Evolutionary conservation across 2,797 vertebrate species (phyloP).

Genomic region (Lithobates pipiens): DNA sequence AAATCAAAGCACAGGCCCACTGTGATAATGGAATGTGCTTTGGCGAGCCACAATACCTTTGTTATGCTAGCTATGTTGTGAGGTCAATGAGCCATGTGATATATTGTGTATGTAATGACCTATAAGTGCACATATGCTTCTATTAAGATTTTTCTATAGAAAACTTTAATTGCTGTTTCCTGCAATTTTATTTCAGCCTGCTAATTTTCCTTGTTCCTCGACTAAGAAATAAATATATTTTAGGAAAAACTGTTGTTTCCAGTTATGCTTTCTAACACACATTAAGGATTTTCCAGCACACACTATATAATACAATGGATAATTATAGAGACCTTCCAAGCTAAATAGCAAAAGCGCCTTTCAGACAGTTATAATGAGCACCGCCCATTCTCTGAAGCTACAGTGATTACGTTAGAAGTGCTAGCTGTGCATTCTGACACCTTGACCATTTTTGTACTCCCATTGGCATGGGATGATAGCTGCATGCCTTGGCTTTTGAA

Average conservation of each 20-base stretch:
- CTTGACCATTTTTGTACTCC: neutral
- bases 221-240: neutral
- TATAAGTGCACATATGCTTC: neutral
- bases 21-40: constrained; percentile 50
- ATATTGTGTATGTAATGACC: constrained; percentile 41
- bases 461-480: neutral
- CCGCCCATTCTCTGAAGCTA: no score
- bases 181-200: constrained; percentile 9
- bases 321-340: neutral
- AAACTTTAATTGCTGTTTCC: constrained; percentile 22
- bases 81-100: constrained; percentile 48
- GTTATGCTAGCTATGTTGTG: constrained; percentile 3
- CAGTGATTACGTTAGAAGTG: neutral
- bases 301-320: neutral
- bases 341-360: neutral
- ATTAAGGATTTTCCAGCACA: neutral
- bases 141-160: constrained; percentile 3
- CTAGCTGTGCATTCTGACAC: neutral
- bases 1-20: constrained; percentile 34
- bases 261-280: constrained; percentile 2
- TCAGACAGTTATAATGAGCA: neutral
- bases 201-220: neutral
- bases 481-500: no score
- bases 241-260: constrained; percentile 2
- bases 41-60: constrained; percentile 37